phyloP scores from a whole-genome alignment of 2,113 vertebrate species.

The Phyllostomus hastatus region DNA sequence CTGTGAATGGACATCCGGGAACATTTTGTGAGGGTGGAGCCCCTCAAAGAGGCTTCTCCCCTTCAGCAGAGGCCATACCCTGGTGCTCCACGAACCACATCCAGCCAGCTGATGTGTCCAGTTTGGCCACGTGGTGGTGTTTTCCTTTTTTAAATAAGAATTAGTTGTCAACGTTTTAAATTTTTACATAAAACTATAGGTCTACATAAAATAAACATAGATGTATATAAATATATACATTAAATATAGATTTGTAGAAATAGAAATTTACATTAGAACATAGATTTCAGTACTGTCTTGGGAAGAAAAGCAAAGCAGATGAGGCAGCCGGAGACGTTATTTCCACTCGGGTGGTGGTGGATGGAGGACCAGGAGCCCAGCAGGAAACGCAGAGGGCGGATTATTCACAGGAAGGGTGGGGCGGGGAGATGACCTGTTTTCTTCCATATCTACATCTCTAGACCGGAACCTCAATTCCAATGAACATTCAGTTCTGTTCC shows the following conservation, averaged over 20 bases:
- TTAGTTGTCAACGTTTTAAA: neutral
- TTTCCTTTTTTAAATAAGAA: conserved; percentile 25
- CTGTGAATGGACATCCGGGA: neutral
- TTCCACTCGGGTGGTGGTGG: neutral
- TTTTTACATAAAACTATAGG: neutral
- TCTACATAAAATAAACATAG: neutral
- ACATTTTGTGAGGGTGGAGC: neutral
- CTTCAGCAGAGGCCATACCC: neutral
- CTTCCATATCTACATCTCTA: neutral
- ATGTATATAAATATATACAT: neutral
- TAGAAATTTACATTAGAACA: neutral
- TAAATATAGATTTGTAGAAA: neutral
- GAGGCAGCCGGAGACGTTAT: neutral
- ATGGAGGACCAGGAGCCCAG: neutral
- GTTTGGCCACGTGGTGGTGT: neutral
- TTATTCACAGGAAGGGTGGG: neutral
- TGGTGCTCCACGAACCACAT: neutral
- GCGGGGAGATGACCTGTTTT: neutral
- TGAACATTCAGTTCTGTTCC: neutral
- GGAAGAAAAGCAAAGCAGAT: neutral
- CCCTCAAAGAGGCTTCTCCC: neutral
- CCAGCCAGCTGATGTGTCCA: neutral
- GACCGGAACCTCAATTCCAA: neutral
- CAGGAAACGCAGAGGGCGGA: accelerated
- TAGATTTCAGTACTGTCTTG: neutral